Conservation (phyloP, 2,797 vertebrate genomes). For the Chiloscyllium punctatum region DNA sequence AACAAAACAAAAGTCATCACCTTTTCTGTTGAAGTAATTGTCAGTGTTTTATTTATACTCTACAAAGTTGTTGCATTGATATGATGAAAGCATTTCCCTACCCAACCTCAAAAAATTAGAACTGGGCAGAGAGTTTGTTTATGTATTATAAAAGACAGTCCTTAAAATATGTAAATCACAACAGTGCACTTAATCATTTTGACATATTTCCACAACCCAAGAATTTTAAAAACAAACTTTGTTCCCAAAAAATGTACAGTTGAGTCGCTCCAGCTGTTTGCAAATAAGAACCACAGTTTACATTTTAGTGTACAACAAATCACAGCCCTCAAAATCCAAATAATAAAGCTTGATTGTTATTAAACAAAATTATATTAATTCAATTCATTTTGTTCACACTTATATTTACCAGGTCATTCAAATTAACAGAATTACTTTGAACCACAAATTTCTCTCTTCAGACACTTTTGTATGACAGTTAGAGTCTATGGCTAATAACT, state of each 20-base stretch:
- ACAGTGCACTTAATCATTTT: conserved; percentile 7
- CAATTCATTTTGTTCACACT: not conserved
- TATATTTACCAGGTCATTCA: not conserved
- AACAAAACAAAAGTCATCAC: not conserved
- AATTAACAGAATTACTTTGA: not conserved
- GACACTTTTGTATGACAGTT: not conserved
- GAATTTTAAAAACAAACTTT: conserved; percentile 6
- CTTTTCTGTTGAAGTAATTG: not conserved
- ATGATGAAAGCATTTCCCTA: not conserved
- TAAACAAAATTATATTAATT: not conserved
- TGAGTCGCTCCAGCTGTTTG: conserved; percentile 2
- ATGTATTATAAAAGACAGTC: not conserved
- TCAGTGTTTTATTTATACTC: not conserved
- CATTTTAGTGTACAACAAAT: not conserved
- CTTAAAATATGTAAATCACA: not conserved
- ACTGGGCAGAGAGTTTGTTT: not conserved
- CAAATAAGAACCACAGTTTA: not conserved
- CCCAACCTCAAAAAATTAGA: not conserved
- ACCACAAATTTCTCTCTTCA: not conserved
- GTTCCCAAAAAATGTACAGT: not conserved
- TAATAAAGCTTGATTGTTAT: not conserved
- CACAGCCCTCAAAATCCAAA: not conserved
- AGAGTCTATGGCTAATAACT: not conserved
- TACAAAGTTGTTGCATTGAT: not conserved
- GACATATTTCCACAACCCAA: not conserved